Evolutionary conservation across 2,888 invertebrate genomes (phyloP).

Genomic region (Mimumesa dahlbomi): DNA sequence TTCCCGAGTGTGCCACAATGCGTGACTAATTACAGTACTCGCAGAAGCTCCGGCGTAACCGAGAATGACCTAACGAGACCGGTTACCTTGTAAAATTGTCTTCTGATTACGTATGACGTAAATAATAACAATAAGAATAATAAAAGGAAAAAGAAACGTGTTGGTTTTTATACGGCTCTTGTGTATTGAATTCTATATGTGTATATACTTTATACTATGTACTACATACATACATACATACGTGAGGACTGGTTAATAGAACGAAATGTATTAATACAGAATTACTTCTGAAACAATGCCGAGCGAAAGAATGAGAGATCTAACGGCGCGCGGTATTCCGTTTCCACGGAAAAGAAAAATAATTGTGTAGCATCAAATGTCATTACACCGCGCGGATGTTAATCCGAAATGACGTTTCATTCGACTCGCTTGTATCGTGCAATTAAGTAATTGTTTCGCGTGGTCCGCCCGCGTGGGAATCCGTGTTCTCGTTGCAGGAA

Average conservation of each 20-base stretch:
- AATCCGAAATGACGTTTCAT: slow-evolving; percentile 23
- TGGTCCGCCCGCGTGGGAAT: slow-evolving; percentile 31
- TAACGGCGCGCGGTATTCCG: not conserved
- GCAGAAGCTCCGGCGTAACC: not conserved
- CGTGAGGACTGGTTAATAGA: too few relatives aligned
- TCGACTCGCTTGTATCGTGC: slow-evolving; percentile 8
- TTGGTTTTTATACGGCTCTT: too few relatives aligned
- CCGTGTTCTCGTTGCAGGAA: slow-evolving; percentile 27
- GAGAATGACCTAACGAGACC: not conserved
- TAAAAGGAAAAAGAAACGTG: too few relatives aligned
- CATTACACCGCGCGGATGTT: slow-evolving; percentile 13
- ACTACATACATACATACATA: too few relatives aligned
- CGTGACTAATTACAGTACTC: slow-evolving; percentile 11
- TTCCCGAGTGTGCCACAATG: slow-evolving; percentile 2
- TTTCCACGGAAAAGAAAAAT: slow-evolving; percentile 4
- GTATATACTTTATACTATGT: too few relatives aligned
- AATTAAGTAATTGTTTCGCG: slow-evolving; percentile 47
- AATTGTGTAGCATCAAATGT: not conserved
- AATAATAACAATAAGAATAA: not conserved
- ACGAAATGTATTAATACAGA: too few relatives aligned
- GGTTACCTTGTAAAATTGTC: not conserved
- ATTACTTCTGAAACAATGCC: too few relatives aligned
- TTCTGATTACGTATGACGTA: not conserved
- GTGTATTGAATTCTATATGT: too few relatives aligned
- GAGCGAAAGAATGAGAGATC: too few relatives aligned